phyloP scores from a whole-genome alignment of 2,113 vertebrate species.

The Gallinago undulata region DNA sequence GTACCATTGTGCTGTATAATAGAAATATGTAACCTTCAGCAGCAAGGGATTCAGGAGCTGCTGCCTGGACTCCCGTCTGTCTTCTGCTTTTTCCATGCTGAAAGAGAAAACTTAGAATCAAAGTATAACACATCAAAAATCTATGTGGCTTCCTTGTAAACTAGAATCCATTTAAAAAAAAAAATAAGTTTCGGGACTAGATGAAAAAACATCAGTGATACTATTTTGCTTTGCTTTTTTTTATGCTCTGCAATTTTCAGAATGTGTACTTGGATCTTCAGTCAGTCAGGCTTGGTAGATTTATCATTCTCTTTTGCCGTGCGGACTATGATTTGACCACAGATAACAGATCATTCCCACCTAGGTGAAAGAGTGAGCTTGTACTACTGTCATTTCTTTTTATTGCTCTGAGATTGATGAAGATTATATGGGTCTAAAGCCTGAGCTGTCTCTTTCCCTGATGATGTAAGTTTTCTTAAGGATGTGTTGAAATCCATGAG shows the following conservation, averaged over 20 bases:
- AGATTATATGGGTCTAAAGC: not conserved
- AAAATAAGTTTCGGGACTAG: not conserved
- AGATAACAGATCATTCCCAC: not conserved
- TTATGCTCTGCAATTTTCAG: not conserved
- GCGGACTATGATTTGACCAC: not conserved
- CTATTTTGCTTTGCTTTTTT: not conserved
- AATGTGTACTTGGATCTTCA: not conserved
- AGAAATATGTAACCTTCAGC: not conserved
- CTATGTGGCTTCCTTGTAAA: not conserved
- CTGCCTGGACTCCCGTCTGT: not conserved
- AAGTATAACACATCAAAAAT: not conserved
- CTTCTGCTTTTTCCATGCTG: not conserved
- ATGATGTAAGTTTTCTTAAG: not conserved
- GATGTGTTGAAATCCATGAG: not conserved
- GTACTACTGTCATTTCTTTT: not conserved
- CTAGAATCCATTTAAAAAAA: not conserved
- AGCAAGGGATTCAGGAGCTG: not conserved
- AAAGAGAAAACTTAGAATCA: constrained; percentile 23
- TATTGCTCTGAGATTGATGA: not conserved
- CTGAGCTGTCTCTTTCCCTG: not conserved
- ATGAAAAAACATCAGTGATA: not conserved
- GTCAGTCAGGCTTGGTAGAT: not conserved
- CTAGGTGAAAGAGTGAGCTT: not conserved
- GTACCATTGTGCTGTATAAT: not conserved
- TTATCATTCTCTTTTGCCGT: not conserved